Evolutionary conservation across 92 coral and sea anemone genomes (phyloP), one percentile per base, ranked within the genome.

Genomic region (Palythoa grandiflora): DNA sequence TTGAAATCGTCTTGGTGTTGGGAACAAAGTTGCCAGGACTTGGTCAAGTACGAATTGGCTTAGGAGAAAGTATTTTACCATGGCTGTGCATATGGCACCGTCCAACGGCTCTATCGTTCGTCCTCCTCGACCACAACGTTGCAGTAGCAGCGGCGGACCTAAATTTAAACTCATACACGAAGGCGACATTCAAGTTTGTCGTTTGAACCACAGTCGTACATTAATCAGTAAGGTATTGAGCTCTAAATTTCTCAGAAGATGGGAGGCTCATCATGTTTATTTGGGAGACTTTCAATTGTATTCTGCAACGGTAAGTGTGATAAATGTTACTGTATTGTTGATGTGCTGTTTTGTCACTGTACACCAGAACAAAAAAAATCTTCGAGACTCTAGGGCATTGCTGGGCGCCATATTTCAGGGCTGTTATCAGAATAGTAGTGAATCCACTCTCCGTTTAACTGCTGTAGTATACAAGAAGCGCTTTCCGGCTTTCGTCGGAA

Each of bases 141-240:
- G 96, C 37, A 95, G 98, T 77, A 91, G 95, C 72, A 96, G 97
- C 65, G 98, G 96, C 3, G 98, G 99, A 21, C 96, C 98, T 47
- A 97, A 97, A 91, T 97, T 97, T 84, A 97, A 97, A 90, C 96
- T 97, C n/a, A 86, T 97, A 8, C 97, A 97, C 94, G 98, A 97
- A 93, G 99, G 99, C 19, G 99, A 97, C 72, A 92, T 97, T 53
- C 99, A 97, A 91, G 98, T 97, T 65, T 97, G 99, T 88, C 99
- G 99, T 51, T 90, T 97, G 76, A 97, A 95, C 92, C 99, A 97
- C 85, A 95, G 97, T 81, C 91, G 97, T 39, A 97, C 99, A 65
- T 90, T 97, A 84, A 89, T 97, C 89, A 97, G 99, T 68, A 97
- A 97, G 91, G 98, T 97, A n/a, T 88, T 97, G 35, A 97, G 99